A percentile compares a stretch with the other conserved stretches of the same genome.
Conservation (phyloP, 1,140 invertebrate species). For the Diploscapter pachys region DNA sequence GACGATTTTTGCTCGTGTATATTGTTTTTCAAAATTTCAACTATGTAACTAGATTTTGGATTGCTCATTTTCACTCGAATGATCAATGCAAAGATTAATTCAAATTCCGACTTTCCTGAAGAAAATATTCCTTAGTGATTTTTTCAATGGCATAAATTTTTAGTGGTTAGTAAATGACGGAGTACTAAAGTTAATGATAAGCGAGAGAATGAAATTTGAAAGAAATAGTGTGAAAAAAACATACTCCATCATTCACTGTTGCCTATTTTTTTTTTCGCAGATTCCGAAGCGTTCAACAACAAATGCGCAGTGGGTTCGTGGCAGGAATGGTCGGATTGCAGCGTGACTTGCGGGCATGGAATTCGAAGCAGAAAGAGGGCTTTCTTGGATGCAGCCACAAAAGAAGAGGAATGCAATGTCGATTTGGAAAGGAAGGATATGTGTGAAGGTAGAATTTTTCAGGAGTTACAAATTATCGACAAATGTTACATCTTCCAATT, state of each 20-base stretch:
- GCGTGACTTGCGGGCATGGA: conserved; percentile 66
- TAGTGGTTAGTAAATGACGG: too few relatives aligned
- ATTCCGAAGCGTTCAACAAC: conserved; percentile 60
- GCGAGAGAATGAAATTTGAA: too few relatives aligned
- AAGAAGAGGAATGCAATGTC: conserved; percentile 56
- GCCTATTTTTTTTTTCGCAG: conserved; percentile 18
- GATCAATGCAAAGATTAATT: background rate
- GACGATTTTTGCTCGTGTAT: background rate
- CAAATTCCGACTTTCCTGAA: too few relatives aligned
- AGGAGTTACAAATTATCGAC: too few relatives aligned
- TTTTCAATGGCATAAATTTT: too few relatives aligned
- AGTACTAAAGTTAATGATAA: too few relatives aligned
- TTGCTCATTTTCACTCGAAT: background rate
- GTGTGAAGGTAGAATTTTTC: conserved; percentile 57
- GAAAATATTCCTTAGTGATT: too few relatives aligned
- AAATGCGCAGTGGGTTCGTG: conserved; percentile 65
- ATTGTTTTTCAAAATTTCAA: conserved; percentile 14
- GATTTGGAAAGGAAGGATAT: conserved; percentile 60
- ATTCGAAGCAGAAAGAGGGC: conserved; percentile 61
- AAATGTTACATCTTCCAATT: too few relatives aligned
- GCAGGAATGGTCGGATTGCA: conserved; percentile 66
- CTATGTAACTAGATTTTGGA: conserved; percentile 9
- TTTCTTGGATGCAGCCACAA: conserved; percentile 63
- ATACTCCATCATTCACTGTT: too few relatives aligned
- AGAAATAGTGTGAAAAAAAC: too few relatives aligned